These are phyloP conservation scores for Drosophila parvula DNA, from an alignment of 1,140 invertebrate species.

Conservation along the genomic window DNA sequence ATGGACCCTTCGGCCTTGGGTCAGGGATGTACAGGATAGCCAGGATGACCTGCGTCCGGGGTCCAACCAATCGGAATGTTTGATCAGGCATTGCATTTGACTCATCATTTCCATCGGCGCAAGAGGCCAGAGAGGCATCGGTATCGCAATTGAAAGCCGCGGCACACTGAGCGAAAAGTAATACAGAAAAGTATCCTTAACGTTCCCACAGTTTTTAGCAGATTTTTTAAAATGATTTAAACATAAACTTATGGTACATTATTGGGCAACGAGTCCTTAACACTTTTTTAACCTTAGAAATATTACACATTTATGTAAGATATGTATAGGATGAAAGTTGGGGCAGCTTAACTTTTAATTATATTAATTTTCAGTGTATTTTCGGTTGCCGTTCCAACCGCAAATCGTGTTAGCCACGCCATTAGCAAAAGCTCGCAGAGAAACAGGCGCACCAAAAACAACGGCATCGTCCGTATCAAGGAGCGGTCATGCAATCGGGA, in stretches of 20 bases:
- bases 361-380: slow-evolving; percentile 5
- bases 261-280: no score
- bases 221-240: no score
- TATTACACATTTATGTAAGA: no score
- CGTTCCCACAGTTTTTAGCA: no score
- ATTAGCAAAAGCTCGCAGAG: slow-evolving; percentile 75
- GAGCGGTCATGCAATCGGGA: slow-evolving; percentile 37
- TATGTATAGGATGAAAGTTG: neutral
- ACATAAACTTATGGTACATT: no score
- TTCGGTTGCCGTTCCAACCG: slow-evolving; percentile 30
- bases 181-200: no score
- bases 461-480: slow-evolving; percentile 19
- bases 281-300: neutral
- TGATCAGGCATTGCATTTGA: slow-evolving; percentile 75
- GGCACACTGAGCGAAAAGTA: slow-evolving; percentile 15
- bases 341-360: neutral
- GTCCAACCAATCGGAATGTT: slow-evolving; percentile 72
- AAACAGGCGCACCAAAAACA: slow-evolving; percentile 44
- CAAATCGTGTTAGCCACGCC: slow-evolving; percentile 81
- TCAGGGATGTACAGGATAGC: neutral
- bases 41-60: slow-evolving; percentile 6
- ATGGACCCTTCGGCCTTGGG: neutral
- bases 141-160: slow-evolving; percentile 51
- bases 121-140: slow-evolving; percentile 21
- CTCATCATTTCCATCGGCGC: slow-evolving; percentile 51